Percentiles rank a stretch among this genome's conserved stretches.
phyloP scores from a whole-genome alignment of 2,797 vertebrate species.

The Philypnodon macrostomus region DNA sequence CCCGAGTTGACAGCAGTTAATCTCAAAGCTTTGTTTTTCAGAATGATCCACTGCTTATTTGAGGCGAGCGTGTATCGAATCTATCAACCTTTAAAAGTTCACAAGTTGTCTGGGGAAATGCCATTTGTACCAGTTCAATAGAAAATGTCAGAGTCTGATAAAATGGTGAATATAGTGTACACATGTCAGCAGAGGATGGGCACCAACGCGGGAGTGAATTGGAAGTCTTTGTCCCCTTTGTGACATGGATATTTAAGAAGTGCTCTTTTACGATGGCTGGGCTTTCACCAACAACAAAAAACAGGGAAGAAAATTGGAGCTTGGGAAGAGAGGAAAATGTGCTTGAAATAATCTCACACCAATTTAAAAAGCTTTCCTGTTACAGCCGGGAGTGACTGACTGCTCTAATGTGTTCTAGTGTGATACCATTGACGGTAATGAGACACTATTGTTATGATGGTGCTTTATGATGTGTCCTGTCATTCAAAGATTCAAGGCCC shows the following conservation, averaged over 20 bases:
- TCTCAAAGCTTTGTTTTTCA: slow-evolving; percentile 77
- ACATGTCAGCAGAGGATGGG: slow-evolving; percentile 62
- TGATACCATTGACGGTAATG: slow-evolving; percentile 23
- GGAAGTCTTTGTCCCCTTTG: slow-evolving; percentile 39
- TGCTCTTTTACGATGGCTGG: slow-evolving; percentile 23
- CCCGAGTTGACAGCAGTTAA: slow-evolving; percentile 78
- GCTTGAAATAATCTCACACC: slow-evolving; percentile 26
- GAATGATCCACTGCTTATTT: slow-evolving; percentile 74
- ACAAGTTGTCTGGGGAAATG: slow-evolving; percentile 86
- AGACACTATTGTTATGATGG: slow-evolving; percentile 19
- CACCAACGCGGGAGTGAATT: slow-evolving; percentile 37
- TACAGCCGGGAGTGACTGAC: slow-evolving; percentile 21
- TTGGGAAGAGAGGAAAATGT: background rate
- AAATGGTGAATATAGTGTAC: slow-evolving; percentile 69
- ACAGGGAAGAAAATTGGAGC: slow-evolving; percentile 10
- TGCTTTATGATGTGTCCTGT: slow-evolving; percentile 16
- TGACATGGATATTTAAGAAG: slow-evolving; percentile 37
- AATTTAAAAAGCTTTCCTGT: slow-evolving; percentile 30
- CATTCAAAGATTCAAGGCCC: slow-evolving; percentile 25
- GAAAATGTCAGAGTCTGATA: slow-evolving; percentile 83
- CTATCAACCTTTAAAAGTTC: slow-evolving; percentile 90
- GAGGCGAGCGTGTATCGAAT: slow-evolving; percentile 71
- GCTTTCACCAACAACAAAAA: slow-evolving; percentile 28
- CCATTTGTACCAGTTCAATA: slow-evolving; percentile 82
- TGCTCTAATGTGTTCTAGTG: slow-evolving; percentile 14